phyloP scores from a whole-genome alignment of 2,113 vertebrate genomes.

The Bubo blakistoni region DNA sequence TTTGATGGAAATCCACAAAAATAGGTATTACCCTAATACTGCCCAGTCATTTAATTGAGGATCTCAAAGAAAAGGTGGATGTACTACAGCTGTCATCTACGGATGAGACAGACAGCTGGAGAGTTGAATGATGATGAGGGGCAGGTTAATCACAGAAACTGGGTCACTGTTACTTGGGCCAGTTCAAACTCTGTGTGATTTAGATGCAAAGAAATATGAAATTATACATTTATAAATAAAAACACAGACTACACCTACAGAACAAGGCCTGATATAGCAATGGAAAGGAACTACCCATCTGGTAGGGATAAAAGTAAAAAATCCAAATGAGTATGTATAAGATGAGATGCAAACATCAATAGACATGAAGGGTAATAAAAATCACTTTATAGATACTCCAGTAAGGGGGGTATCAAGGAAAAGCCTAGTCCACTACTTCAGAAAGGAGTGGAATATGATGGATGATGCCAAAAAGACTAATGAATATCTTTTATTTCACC shows the following conservation, averaged over 20 bases:
- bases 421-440: neutral
- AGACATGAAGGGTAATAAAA: neutral
- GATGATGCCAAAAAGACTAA: neutral
- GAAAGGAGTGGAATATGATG: neutral
- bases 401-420: neutral
- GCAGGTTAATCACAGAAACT: neutral
- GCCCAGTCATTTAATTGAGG: neutral
- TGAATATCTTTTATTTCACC: neutral
- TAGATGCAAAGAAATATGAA: neutral
- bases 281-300: neutral
- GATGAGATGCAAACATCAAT: neutral
- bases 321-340: neutral
- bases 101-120: neutral
- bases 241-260: neutral
- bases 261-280: neutral
- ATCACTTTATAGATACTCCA: neutral
- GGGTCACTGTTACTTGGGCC: neutral
- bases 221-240: neutral
- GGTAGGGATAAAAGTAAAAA: neutral
- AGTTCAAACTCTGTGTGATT: neutral
- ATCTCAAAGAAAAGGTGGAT: neutral
- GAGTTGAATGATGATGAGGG: neutral
- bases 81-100: neutral
- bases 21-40: neutral
- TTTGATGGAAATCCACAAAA: neutral